Evolutionary conservation across 2,797 vertebrate genomes (phyloP).

Genomic region (Echiichthys vipera): DNA sequence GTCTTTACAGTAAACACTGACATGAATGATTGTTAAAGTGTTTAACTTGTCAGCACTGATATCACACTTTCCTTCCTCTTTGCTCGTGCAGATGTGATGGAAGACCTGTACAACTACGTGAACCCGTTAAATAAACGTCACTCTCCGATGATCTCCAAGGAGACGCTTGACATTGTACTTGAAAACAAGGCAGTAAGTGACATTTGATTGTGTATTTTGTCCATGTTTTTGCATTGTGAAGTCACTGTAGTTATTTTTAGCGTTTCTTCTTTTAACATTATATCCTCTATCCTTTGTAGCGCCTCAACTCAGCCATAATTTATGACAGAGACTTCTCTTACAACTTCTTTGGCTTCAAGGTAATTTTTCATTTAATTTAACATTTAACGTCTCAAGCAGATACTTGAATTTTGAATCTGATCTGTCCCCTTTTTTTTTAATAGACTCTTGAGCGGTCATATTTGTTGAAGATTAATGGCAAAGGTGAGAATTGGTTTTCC

Average conservation of each 20-base stretch:
- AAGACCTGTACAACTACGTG: conserved; percentile 93
- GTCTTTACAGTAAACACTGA: neutral
- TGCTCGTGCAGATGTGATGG: conserved; percentile 89
- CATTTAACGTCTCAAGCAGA: neutral
- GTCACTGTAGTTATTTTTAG: neutral
- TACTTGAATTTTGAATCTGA: neutral
- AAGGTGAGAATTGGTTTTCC: conserved; percentile 71
- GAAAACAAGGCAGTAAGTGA: conserved; percentile 89
- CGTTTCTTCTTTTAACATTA: neutral
- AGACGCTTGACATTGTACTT: conserved; percentile 89
- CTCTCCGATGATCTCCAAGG: conserved; percentile 94
- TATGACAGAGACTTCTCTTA: conserved; percentile 97
- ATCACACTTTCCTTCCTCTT: neutral
- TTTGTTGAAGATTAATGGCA: conserved; percentile 94
- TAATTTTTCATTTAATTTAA: conserved; percentile 21
- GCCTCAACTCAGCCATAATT: conserved; percentile 96
- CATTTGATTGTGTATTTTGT: neutral
- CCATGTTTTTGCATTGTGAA: neutral
- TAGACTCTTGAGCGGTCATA: conserved; percentile 96
- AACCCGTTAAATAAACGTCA: conserved; percentile 91
- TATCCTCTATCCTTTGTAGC: conserved; percentile 57
- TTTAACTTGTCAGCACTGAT: neutral
- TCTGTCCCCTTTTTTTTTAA: conserved; percentile 12
- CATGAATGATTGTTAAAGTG: neutral
- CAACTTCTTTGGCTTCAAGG: conserved; percentile 98